Base-by-base conservation (phyloP, 2,888 invertebrate species). In the Heliothis peltigera region DNA sequence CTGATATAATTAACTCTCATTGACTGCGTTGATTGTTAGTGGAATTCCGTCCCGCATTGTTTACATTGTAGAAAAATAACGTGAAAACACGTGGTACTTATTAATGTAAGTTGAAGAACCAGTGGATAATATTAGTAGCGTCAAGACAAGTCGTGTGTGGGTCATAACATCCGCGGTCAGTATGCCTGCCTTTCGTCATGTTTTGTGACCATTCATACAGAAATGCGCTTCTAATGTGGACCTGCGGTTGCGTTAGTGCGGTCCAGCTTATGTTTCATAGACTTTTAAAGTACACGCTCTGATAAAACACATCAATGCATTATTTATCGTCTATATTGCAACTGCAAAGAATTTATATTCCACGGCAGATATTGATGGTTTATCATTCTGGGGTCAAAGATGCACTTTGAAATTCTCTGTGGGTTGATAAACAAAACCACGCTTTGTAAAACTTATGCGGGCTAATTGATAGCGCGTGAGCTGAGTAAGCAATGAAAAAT, bases 1-100 rank as follows among this genome's bases (percentile, higher is more conserved):
- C 87, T 85, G 82, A 87, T 85, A 87, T 87, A 90, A 91, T 92
- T 91, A 89, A 86, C 86, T 86, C 84, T 84, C 88, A 89, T 91
- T 92, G 90, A 89, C 89, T 87, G 85, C 82, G 80, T 80, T 81
- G 72, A 83, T 81, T 77, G 82, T 81, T 82, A 76, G 78, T 76
- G 70, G 79, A 80, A 82, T 86, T 85, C 84, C 82, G 78, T 77
- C 54, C 35, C 69, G 63, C 81, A 80, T 85, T 85, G 87, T 90
- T 90, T 88, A 87, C 86, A 70, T 86, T 79, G 68, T 78, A 75
- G 65, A 77, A 81, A 79, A 85, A 84, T 83, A 79, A 79, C 84
- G 79, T 77, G 76, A 77, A 83, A 75, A 73, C 87, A 87, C 85
- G 87, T 87, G 84, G 82, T 79, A 53, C 68, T 70, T 80, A 51